Percentiles rank a stretch among this genome's conserved stretches.
Conservation (phyloP, 92 coral and sea anemone genomes). For the Chrysogorgia sp. region DNA sequence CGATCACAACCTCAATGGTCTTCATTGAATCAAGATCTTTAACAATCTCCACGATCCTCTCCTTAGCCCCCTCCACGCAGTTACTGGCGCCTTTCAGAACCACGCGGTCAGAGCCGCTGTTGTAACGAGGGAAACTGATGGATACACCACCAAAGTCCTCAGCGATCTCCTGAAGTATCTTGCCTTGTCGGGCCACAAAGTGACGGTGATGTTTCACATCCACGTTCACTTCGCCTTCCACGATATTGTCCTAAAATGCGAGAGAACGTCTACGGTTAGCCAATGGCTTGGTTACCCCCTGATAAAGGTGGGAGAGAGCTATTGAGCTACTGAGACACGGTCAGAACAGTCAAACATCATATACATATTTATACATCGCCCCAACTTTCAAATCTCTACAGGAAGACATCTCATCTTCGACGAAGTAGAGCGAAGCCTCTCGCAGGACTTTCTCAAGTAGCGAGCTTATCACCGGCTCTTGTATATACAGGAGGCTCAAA, state of each 20-base stretch:
- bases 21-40: slow-evolving; percentile 90
- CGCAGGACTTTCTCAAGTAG: no score
- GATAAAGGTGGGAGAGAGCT: no score
- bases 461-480: no score
- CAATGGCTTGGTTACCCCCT: no score
- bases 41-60: slow-evolving; percentile 92
- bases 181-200: slow-evolving; percentile 96
- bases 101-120: slow-evolving; percentile 88
- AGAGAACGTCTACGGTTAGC: no score
- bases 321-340: no score
- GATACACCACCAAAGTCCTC: slow-evolving; percentile 94
- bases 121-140: slow-evolving; percentile 94
- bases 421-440: no score
- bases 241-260: slow-evolving; percentile 96
- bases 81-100: slow-evolving; percentile 97
- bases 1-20: slow-evolving; percentile 78
- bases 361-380: no score
- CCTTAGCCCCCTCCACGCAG: slow-evolving; percentile 95
- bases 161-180: slow-evolving; percentile 80
- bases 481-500: no score
- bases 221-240: slow-evolving; percentile 91
- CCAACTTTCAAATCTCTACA: no score
- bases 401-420: no score
- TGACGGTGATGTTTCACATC: slow-evolving; percentile 97
- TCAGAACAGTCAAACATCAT: no score